Conservation (phyloP, 2,888 invertebrate species). For the Nephrotoma appendiculata region DNA sequence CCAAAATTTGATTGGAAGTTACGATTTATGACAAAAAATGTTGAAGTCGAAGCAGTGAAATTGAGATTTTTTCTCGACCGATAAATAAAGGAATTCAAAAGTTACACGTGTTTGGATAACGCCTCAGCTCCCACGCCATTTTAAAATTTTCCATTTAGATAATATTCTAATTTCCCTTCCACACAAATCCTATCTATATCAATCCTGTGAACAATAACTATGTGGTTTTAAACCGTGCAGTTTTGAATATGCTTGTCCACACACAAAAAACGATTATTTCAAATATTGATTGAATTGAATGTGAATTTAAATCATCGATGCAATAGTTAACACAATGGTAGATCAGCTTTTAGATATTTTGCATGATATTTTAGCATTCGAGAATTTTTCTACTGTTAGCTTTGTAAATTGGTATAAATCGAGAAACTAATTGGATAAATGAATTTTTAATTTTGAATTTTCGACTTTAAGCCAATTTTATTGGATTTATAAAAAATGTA, state of each 20-base stretch:
- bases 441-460: neutral
- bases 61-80: too few species aligned
- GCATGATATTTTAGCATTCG: neutral
- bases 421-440: neutral
- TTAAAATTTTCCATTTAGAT: too few species aligned
- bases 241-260: neutral
- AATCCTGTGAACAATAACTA: neutral
- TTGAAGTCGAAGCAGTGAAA: too few species aligned
- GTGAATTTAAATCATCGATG: neutral
- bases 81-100: too few species aligned
- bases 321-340: neutral
- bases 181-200: neutral
- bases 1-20: too few species aligned
- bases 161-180: too few species aligned
- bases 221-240: neutral
- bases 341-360: neutral
- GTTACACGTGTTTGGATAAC: too few species aligned
- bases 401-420: neutral
- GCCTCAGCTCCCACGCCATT: too few species aligned
- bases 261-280: neutral
- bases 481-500: neutral
- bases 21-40: too few species aligned
- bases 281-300: neutral
- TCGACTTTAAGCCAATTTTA: neutral
- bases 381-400: neutral